These are phyloP conservation scores for Poecilobothrus nobilitatus DNA, from an alignment of 2,888 invertebrate species.

Conservation along the genomic window DNA sequence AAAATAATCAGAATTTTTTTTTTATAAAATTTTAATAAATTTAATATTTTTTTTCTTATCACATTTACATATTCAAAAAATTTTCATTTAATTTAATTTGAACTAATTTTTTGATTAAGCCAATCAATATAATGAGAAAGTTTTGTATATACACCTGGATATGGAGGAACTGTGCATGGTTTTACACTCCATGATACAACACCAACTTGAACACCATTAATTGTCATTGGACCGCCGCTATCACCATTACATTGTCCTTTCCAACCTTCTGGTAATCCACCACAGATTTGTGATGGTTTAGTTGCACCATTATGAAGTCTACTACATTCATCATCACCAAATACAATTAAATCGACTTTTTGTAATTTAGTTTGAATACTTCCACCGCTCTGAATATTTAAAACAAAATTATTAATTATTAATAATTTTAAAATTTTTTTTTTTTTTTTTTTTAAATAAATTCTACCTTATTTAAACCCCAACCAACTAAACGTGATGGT, in stretches of 20 bases:
- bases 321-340: conserved; percentile 40
- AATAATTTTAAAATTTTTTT: too few species aligned
- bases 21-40: too few species aligned
- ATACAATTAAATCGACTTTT: conserved; percentile 38
- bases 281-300: conserved; percentile 42
- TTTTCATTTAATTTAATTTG: not conserved
- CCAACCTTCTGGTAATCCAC: conserved; percentile 43
- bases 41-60: too few species aligned
- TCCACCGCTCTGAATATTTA: conserved; percentile 36
- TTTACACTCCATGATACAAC: conserved; percentile 46
- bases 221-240: conserved; percentile 44
- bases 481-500: conserved; percentile 34
- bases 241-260: conserved; percentile 45
- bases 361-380: conserved; percentile 36
- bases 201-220: conserved; percentile 39
- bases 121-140: conserved; percentile 40
- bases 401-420: too few species aligned
- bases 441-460: conserved; percentile 8
- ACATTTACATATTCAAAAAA: too few species aligned
- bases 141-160: conserved; percentile 44
- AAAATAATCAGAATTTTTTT: too few species aligned
- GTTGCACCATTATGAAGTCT: conserved; percentile 31
- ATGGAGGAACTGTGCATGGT: conserved; percentile 42
- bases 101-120: conserved; percentile 26
- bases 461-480: conserved; percentile 35